These are phyloP conservation scores for Etheostoma spectabile DNA, from an alignment of 2,113 vertebrate genomes.

Conservation along the genomic window DNA sequence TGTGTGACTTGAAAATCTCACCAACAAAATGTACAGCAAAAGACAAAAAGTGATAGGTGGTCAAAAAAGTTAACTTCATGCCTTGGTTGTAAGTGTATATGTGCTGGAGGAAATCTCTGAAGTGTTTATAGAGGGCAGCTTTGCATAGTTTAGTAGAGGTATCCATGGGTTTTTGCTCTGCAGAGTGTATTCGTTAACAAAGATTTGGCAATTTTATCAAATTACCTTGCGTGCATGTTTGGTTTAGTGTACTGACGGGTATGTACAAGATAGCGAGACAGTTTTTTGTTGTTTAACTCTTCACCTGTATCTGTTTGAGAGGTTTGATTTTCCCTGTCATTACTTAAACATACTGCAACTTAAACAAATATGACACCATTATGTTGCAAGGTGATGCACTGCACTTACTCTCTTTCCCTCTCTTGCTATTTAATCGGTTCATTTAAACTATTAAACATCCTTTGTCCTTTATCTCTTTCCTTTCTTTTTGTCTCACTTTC, in stretches of 20 bases:
- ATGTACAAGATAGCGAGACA: not conserved
- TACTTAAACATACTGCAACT: not conserved
- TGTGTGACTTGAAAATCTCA: too few relatives aligned
- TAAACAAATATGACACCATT: not conserved
- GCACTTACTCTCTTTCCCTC: not conserved
- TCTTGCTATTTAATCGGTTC: not conserved
- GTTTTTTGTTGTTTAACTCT: not conserved
- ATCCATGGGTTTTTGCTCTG: not conserved
- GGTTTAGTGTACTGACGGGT: not conserved
- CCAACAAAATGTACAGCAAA: too few relatives aligned
- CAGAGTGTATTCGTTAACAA: not conserved
- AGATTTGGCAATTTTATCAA: not conserved
- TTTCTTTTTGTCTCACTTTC: slow-evolving; percentile 24
- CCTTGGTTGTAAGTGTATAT: not conserved
- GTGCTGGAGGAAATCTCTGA: not conserved
- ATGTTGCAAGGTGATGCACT: not conserved
- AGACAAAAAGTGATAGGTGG: too few relatives aligned
- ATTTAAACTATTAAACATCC: not conserved
- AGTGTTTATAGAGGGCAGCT: not conserved
- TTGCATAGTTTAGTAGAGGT: not conserved
- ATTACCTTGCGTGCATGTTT: not conserved
- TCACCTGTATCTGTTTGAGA: not conserved
- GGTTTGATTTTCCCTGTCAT: not conserved
- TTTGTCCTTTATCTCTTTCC: not conserved
- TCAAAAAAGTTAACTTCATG: too few relatives aligned